phyloP scores from a whole-genome alignment of 1,140 invertebrate genomes.

The fruit fly (Drosophila melanogaster) region DNA sequence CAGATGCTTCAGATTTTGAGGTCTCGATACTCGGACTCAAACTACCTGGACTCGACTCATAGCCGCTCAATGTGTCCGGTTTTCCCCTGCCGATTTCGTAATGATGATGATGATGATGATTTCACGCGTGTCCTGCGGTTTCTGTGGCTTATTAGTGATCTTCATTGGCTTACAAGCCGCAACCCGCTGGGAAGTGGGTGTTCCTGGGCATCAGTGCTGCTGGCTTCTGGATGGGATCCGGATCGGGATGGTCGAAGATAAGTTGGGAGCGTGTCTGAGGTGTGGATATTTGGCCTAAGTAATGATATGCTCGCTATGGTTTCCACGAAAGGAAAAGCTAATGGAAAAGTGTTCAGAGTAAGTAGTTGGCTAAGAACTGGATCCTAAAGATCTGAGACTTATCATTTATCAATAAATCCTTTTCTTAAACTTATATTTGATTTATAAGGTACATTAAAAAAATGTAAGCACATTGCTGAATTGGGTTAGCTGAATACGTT shows the following conservation, averaged over 20 bases:
- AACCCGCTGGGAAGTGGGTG: constrained; percentile 60
- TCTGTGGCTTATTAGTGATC: constrained; percentile 73
- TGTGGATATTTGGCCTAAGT: constrained; percentile 70
- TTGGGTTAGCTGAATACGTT: not conserved
- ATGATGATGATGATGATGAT: constrained; percentile 56
- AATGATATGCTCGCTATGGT: constrained; percentile 26
- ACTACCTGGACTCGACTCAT: constrained; percentile 38
- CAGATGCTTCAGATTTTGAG: constrained; percentile 23
- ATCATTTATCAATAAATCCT: not conserved
- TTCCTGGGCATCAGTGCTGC: constrained; percentile 22
- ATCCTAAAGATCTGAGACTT: not conserved
- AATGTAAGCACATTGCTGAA: not conserved
- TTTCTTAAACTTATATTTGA: too few relatives aligned
- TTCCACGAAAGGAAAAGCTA: constrained; percentile 17
- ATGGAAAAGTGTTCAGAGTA: not conserved
- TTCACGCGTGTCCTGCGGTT: constrained; percentile 71
- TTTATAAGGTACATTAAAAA: too few relatives aligned
- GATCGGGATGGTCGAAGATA: not conserved
- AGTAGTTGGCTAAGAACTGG: not conserved
- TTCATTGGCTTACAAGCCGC: constrained; percentile 32
- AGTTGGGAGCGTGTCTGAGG: constrained; percentile 43
- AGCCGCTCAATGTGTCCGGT: constrained; percentile 48
- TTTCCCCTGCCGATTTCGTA: constrained; percentile 50
- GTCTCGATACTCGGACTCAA: constrained; percentile 1
- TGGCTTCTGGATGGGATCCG: constrained; percentile 1